phyloP scores from a whole-genome alignment of 2,888 invertebrate species.

The Sepiola atlantica region DNA sequence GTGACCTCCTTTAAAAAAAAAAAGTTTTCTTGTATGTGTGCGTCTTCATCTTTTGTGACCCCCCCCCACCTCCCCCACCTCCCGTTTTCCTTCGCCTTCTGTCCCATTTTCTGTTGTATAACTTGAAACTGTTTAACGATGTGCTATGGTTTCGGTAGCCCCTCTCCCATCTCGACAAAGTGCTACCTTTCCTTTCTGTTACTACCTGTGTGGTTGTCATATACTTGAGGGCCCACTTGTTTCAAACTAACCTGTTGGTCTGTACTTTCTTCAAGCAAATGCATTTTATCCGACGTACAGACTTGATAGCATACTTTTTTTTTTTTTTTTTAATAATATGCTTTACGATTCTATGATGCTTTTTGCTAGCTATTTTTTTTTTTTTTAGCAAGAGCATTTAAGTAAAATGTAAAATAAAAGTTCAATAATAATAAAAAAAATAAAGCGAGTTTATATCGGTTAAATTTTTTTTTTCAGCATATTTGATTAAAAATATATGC shows the following conservation, averaged over 20 bases:
- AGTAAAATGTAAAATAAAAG: too few relatives aligned
- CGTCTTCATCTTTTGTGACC: neutral
- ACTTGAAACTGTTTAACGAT: neutral
- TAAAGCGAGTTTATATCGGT: too few relatives aligned
- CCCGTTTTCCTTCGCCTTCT: neutral
- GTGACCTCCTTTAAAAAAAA: neutral
- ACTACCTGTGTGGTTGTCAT: neutral
- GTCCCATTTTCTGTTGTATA: constrained; percentile 20
- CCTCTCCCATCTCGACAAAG: neutral
- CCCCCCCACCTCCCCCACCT: neutral
- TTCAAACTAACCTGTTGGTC: neutral
- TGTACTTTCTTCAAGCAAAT: neutral
- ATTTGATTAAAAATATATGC: too few relatives aligned
- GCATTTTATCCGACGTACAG: neutral
- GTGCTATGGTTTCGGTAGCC: neutral
- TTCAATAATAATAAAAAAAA: too few relatives aligned
- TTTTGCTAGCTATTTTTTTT: too few relatives aligned
- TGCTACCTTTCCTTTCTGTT: neutral
- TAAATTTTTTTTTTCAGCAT: too few relatives aligned
- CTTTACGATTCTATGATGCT: too few relatives aligned
- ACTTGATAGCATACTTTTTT: neutral
- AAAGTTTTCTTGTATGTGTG: neutral
- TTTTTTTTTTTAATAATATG: too few relatives aligned
- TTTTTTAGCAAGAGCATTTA: too few relatives aligned
- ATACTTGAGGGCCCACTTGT: neutral